A percentile compares a stretch with the other conserved stretches of the same genome.
Evolutionary conservation across 2,888 invertebrate species (phyloP).

Genomic region (Eueremaeus valkanovi): DNA sequence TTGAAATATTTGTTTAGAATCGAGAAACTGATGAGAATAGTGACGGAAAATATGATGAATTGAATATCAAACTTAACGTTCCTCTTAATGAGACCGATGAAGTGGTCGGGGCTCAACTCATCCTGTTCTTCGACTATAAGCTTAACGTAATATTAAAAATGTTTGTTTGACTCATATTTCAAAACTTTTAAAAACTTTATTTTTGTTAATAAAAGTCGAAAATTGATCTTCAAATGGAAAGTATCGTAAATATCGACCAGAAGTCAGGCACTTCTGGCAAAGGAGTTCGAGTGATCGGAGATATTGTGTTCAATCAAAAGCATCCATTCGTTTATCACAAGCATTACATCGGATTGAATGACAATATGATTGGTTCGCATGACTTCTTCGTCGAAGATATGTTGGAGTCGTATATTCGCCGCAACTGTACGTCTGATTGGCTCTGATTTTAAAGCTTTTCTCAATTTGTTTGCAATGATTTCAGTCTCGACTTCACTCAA

Average conservation of each 20-base stretch:
- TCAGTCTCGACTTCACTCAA: constrained; percentile 24
- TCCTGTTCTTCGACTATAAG: constrained; percentile 38
- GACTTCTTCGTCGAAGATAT: constrained; percentile 20
- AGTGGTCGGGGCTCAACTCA: background rate
- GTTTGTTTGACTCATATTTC: too few species aligned
- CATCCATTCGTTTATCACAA: constrained; percentile 19
- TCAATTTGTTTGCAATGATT: background rate
- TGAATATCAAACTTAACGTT: constrained; percentile 33
- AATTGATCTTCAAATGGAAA: constrained; percentile 40
- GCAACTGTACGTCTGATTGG: constrained; percentile 32
- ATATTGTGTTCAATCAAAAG: constrained; percentile 34
- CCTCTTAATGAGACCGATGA: constrained; percentile 20
- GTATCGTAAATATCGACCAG: constrained; percentile 3
- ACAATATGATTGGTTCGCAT: background rate
- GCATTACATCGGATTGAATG: constrained; percentile 19
- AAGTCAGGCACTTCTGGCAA: background rate
- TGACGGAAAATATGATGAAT: constrained; percentile 37
- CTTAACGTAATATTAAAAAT: constrained; percentile 9
- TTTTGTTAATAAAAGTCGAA: background rate
- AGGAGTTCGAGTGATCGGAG: constrained; percentile 19
- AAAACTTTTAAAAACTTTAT: background rate
- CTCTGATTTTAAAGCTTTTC: background rate
- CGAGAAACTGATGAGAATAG: constrained; percentile 35
- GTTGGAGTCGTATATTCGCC: background rate
- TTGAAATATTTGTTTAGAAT: constrained; percentile 3